Evolutionary conservation across 2,113 vertebrate genomes (phyloP), one percentile per base, ranked within the genome.

Genomic region (Bubalus kerabau): DNA sequence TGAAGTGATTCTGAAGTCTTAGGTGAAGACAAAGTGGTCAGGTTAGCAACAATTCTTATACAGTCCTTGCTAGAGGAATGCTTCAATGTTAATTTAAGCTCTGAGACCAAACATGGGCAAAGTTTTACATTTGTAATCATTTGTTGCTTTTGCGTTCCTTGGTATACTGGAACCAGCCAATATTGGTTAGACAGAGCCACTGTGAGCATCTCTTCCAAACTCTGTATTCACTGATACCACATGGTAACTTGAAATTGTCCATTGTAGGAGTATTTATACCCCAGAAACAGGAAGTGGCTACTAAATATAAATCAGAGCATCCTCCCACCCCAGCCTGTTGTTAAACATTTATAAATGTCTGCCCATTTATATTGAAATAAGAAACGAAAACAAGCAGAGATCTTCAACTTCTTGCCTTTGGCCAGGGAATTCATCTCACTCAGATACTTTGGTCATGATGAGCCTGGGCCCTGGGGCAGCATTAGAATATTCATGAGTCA

Each of bases 371-470:
- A 76, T 8, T 96, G 81, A 97, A 96, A 90, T 74, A 80, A 78
- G 74, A 95, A 96, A 91, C 3, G 36, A 94, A 97, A 88, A 81
- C 19, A 93, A 86, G 50, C 24, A 91, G 46, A 95, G 46, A 62
- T 76, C 36, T 36, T 52, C 6, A 48, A 24, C 21, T 93, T 84
- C 57, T 59, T 78, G 54, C 92, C 60, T 95, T 97, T 97, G 78
- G 80, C 78, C 28, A 86, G 54, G 23, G 9, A 87, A 85, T 93
- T 96, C 43, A 67, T 95, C 80, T 95, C 23, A 88, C 24, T 84
- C 82, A 48, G 57, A 81, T 50, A 59, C 46, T 86, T 71, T 91
- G 94, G 67, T 96, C 83, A 52, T 30, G n/a, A 76, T 54, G 78
- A 93, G 59, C 30, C 50, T 97, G 48, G 24, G 24, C 56, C 78